Evolutionary conservation across 2,888 invertebrate genomes (phyloP).

Genomic region (Himalopsyche anomala): DNA sequence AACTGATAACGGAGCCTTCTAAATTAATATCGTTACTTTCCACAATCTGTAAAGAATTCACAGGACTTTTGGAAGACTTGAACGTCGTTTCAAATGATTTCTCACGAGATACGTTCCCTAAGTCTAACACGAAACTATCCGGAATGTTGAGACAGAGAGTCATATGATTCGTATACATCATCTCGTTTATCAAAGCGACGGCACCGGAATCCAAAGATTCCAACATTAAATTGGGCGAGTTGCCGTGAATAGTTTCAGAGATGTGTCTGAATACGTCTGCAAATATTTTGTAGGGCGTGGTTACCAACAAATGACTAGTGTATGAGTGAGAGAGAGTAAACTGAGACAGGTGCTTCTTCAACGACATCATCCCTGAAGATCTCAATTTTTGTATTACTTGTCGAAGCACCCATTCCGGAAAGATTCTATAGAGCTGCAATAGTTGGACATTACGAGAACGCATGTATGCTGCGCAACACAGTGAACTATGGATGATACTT

Average conservation of each 20-base stretch:
- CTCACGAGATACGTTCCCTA: conserved; percentile 66
- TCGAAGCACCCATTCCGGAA: conserved; percentile 80
- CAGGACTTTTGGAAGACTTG: conserved; percentile 41
- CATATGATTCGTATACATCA: conserved; percentile 68
- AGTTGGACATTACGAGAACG: conserved; percentile 68
- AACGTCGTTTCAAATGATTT: conserved; percentile 5
- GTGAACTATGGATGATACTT: conserved; percentile 81
- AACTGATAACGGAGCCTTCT: conserved; percentile 2
- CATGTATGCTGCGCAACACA: conserved; percentile 79
- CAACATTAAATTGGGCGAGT: conserved; percentile 63
- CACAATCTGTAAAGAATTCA: conserved; percentile 53
- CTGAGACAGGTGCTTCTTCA: conserved; percentile 68
- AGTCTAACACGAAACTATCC: conserved; percentile 77
- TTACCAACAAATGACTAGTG: conserved; percentile 68
- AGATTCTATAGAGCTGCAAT: conserved; percentile 84
- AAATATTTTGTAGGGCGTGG: conserved; percentile 57
- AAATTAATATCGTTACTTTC: conserved; percentile 43
- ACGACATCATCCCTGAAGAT: conserved; percentile 58
- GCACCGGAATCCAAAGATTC: conserved; percentile 73
- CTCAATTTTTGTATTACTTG: conserved; percentile 78
- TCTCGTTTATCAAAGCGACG: conserved; percentile 74
- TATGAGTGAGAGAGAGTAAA: conserved; percentile 73
- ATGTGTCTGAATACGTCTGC: conserved; percentile 48
- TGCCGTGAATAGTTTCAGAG: conserved; percentile 26
- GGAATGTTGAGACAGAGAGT: conserved; percentile 75